Evolutionary conservation across 2,113 vertebrate species (phyloP).

Genomic region (Podiceps cristatus): DNA sequence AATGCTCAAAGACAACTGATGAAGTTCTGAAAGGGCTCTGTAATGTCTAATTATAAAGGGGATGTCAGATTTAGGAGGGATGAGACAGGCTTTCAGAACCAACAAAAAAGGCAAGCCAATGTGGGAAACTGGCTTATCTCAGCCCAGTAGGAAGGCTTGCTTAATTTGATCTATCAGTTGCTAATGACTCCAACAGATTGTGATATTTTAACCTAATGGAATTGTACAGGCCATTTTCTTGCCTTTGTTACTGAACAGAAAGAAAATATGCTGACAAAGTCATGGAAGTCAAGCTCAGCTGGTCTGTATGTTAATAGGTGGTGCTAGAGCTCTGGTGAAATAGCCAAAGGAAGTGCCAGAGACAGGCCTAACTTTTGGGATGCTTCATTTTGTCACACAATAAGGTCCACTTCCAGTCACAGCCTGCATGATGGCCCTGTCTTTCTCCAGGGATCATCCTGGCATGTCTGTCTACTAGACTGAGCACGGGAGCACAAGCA

Average conservation of each 20-base stretch:
- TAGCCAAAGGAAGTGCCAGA: not conserved
- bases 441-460: not conserved
- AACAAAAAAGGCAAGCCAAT: conserved; percentile 12
- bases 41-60: conserved; percentile 26
- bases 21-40: conserved; percentile 24
- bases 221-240: conserved; percentile 29
- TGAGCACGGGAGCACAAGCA: not conserved
- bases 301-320: not conserved
- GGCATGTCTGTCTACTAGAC: not conserved
- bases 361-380: not conserved
- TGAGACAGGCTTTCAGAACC: conserved; percentile 18
- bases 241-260: conserved; percentile 18
- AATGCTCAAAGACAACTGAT: conserved; percentile 13
- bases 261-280: conserved; percentile 26
- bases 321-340: not conserved
- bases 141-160: conserved; percentile 5
- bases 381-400: not conserved
- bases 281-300: conserved; percentile 9
- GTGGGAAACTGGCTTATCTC: conserved; percentile 33
- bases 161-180: conserved; percentile 33
- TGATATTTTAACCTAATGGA: conserved; percentile 50
- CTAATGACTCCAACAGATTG: conserved; percentile 23
- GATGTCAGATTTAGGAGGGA: conserved; percentile 40
- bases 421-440: not conserved
- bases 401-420: not conserved